Conservation (phyloP, 2,113 vertebrate genomes). For the Alethe castanea region DNA sequence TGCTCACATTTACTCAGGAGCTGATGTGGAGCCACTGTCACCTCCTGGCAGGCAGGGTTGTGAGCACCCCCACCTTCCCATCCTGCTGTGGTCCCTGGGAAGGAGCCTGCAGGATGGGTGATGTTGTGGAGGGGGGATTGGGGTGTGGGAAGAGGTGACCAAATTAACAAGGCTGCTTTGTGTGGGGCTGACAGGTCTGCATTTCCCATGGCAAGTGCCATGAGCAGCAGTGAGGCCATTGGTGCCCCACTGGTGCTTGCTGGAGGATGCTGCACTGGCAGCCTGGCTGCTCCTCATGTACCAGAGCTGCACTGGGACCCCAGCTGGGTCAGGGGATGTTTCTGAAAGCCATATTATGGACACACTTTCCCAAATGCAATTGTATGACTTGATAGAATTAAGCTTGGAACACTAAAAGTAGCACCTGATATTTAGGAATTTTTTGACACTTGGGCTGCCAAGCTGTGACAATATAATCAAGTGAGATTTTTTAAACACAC, state of each 20-base stretch:
- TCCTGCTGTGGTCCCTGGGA: neutral
- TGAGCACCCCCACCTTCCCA: neutral
- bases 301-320: neutral
- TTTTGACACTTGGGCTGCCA: constrained; percentile 38
- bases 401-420: neutral
- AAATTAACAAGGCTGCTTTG: neutral
- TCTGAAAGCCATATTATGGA: neutral
- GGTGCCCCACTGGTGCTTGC: neutral
- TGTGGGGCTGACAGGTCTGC: neutral
- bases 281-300: neutral
- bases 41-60: neutral
- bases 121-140: neutral
- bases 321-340: neutral
- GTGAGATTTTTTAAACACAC: constrained; percentile 48
- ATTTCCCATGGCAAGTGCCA: neutral
- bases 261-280: neutral
- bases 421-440: constrained; percentile 41
- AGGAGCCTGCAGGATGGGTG: neutral
- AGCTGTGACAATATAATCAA: constrained; percentile 43
- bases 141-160: neutral
- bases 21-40: neutral
- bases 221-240: fast-evolving
- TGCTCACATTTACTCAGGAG: neutral
- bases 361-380: neutral
- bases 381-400: neutral